Evolutionary conservation across 1,140 invertebrate species (phyloP), one percentile per base, ranked within the genome.

Genomic region (Platyura marginata): DNA sequence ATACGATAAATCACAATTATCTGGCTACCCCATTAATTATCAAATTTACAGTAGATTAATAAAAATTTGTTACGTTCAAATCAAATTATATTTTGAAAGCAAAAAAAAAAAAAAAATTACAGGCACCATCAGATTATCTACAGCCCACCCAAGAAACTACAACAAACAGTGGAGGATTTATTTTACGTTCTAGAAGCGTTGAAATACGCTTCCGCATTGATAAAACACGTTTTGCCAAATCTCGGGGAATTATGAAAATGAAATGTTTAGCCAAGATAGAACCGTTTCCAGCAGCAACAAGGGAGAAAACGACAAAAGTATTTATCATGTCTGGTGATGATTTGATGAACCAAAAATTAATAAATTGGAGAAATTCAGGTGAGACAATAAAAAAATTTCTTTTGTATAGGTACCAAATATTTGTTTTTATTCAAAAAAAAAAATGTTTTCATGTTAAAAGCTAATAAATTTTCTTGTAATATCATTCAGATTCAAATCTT

Each of bases 191-290:
- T 33, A 49, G 53, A 21, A 45, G 55, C 8, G 54, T 56, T n/a
- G 56, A 58, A 36, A 13, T 58, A 4, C 58, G 56, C 22, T 58
- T 58, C 22, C 55, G 57, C 40, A 51, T 56, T 19, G 55, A 58
- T 21, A 56, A 51, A 29, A 53, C 54, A n/a, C 51, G 56, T 19
- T 61, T 60, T 37, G 55, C 49, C 35, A 50, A 54, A 36, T 36
- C 46, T 2, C 33, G 32, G 11, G 44, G 48, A 22, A 47, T 43
- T 3, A 50, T 58, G 9, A 47, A 56, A 16, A 41, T 58, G 34
- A 53, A 54, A 9, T 58, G 56, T 16, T 48, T 56, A 37, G 56
- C 56, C 1, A 54, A 58, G 35, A 52, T 58, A 23, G 52, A 53
- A 13, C 44, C 50, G 10, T 55, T 52, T 46, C 54, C 56, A 3